Conservation (phyloP, 1,140 invertebrate genomes). For the Episyrphus balteatus region DNA sequence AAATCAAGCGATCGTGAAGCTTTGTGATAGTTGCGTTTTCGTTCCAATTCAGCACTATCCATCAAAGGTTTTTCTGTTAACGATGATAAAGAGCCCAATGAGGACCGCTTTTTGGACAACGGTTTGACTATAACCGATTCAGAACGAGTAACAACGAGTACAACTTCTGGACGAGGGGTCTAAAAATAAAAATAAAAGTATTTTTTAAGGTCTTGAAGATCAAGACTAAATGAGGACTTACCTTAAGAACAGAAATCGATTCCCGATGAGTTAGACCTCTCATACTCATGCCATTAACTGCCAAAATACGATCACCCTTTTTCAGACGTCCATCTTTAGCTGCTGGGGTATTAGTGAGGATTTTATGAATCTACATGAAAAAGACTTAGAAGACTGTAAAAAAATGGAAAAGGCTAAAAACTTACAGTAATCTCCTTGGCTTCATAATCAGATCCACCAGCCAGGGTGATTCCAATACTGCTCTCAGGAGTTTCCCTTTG, state of each 20-base stretch:
- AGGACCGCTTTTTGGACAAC: conserved; percentile 33
- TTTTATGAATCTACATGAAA: conserved; percentile 64
- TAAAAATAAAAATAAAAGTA: conserved; percentile 14
- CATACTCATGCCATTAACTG: conserved; percentile 78
- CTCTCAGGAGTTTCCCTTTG: conserved; percentile 44
- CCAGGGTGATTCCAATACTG: conserved; percentile 75
- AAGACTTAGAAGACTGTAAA: background rate
- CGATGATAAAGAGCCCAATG: conserved; percentile 32
- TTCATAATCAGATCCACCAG: conserved; percentile 80
- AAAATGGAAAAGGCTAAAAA: background rate
- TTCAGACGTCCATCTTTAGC: conserved; percentile 75
- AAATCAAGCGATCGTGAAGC: conserved; percentile 31
- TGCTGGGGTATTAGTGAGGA: conserved; percentile 71
- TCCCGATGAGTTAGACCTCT: conserved; percentile 71
- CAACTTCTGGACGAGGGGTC: conserved; percentile 55
- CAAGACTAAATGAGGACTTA: conserved; percentile 23
- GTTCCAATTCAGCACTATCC: conserved; percentile 26
- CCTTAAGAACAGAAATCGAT: conserved; percentile 75
- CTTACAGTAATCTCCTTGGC: conserved; percentile 80
- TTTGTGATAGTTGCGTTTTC: conserved; percentile 32
- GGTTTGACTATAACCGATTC: conserved; percentile 31
- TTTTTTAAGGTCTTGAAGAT: background rate
- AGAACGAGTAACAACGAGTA: conserved; percentile 47
- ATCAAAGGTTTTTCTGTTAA: conserved; percentile 27
- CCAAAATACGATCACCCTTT: conserved; percentile 75